A percentile compares a stretch with the other conserved stretches of the same genome.
phyloP scores from a whole-genome alignment of 2,888 invertebrate genomes.

The Syrista parreyssii region DNA sequence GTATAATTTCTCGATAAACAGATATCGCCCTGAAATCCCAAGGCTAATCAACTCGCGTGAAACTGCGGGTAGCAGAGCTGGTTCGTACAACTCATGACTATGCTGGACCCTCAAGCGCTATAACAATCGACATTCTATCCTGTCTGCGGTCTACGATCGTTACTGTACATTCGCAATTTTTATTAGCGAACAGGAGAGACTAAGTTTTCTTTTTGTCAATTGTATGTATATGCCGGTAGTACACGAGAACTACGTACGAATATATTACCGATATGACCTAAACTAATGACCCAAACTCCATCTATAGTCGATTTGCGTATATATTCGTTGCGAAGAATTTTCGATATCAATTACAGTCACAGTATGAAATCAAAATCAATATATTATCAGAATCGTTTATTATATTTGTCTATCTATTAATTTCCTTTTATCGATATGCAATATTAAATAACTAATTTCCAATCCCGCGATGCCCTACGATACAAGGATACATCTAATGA shows the following conservation, averaged over 20 bases:
- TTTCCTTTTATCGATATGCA: slow-evolving; percentile 48
- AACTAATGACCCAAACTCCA: background rate
- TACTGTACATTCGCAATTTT: background rate
- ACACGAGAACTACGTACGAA: background rate
- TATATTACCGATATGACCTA: background rate
- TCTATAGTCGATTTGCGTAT: background rate
- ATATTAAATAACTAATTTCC: slow-evolving; percentile 37
- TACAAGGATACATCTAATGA: slow-evolving; percentile 50
- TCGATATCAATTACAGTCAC: too few species aligned
- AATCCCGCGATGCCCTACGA: background rate
- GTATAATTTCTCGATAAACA: slow-evolving; percentile 20
- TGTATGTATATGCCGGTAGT: background rate
- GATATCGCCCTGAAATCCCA: slow-evolving; percentile 11
- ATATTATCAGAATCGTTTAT: slow-evolving; percentile 15
- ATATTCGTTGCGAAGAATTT: too few species aligned
- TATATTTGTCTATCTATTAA: slow-evolving; percentile 32
- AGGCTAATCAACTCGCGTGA: slow-evolving; percentile 8
- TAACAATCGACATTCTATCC: background rate
- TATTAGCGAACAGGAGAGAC: background rate
- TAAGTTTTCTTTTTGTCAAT: background rate
- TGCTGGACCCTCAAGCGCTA: background rate
- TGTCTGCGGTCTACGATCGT: background rate
- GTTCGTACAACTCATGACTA: background rate
- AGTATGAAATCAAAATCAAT: slow-evolving; percentile 17
- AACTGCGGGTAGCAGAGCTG: background rate